Percentiles rank a stretch among this genome's conserved stretches.
Evolutionary conservation across 1,140 invertebrate species (phyloP).

Genomic region (Trialeurodes vaporariorum): DNA sequence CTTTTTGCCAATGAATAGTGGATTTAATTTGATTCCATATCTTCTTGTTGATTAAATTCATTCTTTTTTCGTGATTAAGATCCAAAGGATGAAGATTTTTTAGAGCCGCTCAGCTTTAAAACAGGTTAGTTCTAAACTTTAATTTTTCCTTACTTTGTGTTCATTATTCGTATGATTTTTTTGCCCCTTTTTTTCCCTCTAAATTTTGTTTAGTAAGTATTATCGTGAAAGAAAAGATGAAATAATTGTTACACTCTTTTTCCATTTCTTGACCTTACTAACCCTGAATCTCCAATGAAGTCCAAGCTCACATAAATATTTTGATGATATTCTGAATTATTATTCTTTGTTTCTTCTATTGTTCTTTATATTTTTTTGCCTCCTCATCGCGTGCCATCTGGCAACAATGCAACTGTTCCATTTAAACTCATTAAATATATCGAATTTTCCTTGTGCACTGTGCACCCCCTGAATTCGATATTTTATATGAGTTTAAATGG

Average conservation of each 20-base stretch:
- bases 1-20: background rate
- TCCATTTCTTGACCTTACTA: no score
- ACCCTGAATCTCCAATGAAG: no score
- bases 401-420: no score
- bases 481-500: no score
- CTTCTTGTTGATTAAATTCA: background rate
- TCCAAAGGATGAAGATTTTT: background rate
- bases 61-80: background rate
- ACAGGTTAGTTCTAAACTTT: conserved; percentile 4
- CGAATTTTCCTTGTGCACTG: no score
- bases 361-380: no score
- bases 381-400: no score
- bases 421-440: no score
- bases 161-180: background rate
- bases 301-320: no score
- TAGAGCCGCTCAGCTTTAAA: background rate
- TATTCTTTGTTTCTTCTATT: no score
- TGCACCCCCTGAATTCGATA: no score
- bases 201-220: background rate
- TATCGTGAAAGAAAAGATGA: conserved; percentile 1
- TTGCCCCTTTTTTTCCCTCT: conserved; percentile 3
- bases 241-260: background rate
- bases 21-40: background rate
- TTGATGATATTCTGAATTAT: no score
- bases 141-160: conserved; percentile 5